Conservation (phyloP, 1,140 invertebrate genomes). For the Psix sp. region DNA sequence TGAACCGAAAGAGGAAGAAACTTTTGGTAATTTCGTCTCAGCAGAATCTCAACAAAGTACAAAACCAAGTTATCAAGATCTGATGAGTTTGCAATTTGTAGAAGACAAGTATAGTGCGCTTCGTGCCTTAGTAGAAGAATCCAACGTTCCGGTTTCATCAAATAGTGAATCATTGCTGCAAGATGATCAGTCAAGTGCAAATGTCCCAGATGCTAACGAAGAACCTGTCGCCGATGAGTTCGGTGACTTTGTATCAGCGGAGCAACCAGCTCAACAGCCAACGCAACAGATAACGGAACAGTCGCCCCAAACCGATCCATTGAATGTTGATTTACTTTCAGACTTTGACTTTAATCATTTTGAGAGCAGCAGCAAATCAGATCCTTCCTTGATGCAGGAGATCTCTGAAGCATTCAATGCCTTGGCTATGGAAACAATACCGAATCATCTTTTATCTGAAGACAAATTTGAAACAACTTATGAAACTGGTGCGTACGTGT, state of each 20-base stretch:
- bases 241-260: constrained; percentile 79
- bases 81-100: constrained; percentile 71
- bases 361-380: constrained; percentile 52
- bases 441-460: constrained; percentile 51
- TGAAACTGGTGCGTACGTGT: constrained; percentile 66
- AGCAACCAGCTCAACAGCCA: too few species aligned
- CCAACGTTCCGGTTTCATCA: constrained; percentile 25
- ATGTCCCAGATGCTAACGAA: not conserved
- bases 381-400: constrained; percentile 64
- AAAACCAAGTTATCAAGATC: constrained; percentile 68
- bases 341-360: constrained; percentile 69
- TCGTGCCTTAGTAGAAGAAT: constrained; percentile 71
- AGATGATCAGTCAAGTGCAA: constrained; percentile 35
- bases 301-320: constrained; percentile 38
- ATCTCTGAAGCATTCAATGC: constrained; percentile 71
- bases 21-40: constrained; percentile 52
- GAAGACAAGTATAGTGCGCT: constrained; percentile 78
- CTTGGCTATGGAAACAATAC: constrained; percentile 62
- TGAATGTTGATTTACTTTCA: constrained; percentile 70
- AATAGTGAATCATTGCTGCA: constrained; percentile 20
- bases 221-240: constrained; percentile 75
- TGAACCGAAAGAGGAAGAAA: constrained; percentile 45
- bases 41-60: too few species aligned
- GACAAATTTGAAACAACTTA: constrained; percentile 63
- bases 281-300: too few species aligned